phyloP scores from a whole-genome alignment of 2,888 invertebrate genomes.

The Yponomeuta evonymella region DNA sequence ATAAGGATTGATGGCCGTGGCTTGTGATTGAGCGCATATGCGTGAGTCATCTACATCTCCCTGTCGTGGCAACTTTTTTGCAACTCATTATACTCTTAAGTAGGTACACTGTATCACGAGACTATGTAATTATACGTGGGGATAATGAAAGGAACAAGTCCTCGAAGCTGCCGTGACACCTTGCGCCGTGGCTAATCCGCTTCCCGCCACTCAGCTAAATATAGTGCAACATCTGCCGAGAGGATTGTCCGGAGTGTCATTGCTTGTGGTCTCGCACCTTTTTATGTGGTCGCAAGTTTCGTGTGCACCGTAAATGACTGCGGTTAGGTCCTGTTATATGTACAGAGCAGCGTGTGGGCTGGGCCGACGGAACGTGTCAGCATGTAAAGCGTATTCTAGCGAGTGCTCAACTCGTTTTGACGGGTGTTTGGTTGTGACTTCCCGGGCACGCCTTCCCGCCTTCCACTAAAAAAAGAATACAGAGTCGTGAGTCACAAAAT shows the following conservation, averaged over 20 bases:
- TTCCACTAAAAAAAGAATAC: background rate
- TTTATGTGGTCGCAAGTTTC: slow-evolving; percentile 53
- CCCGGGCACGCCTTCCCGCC: slow-evolving; percentile 3
- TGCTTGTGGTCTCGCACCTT: slow-evolving; percentile 27
- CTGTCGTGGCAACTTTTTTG: slow-evolving; percentile 11
- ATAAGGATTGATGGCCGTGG: slow-evolving; percentile 2
- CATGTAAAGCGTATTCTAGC: background rate
- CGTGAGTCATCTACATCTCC: slow-evolving; percentile 13
- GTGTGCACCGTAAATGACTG: slow-evolving; percentile 42
- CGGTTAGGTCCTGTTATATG: slow-evolving; percentile 32
- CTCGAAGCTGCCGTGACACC: slow-evolving; percentile 32
- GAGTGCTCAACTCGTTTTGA: background rate
- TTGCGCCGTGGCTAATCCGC: slow-evolving; percentile 53
- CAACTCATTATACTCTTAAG: slow-evolving; percentile 3
- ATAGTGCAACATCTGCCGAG: slow-evolving; percentile 52
- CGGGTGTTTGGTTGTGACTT: slow-evolving; percentile 1
- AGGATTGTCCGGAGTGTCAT: slow-evolving; percentile 51
- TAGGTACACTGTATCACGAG: background rate
- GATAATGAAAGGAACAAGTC: slow-evolving; percentile 2
- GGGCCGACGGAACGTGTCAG: background rate
- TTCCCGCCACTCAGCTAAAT: slow-evolving; percentile 51
- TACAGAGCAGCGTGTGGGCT: background rate
- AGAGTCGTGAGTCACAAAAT: background rate
- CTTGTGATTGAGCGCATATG: slow-evolving; percentile 6
- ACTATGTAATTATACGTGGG: background rate